Base-by-base conservation (phyloP, 2,113 vertebrate genomes). In the Capreolus pygargus region DNA sequence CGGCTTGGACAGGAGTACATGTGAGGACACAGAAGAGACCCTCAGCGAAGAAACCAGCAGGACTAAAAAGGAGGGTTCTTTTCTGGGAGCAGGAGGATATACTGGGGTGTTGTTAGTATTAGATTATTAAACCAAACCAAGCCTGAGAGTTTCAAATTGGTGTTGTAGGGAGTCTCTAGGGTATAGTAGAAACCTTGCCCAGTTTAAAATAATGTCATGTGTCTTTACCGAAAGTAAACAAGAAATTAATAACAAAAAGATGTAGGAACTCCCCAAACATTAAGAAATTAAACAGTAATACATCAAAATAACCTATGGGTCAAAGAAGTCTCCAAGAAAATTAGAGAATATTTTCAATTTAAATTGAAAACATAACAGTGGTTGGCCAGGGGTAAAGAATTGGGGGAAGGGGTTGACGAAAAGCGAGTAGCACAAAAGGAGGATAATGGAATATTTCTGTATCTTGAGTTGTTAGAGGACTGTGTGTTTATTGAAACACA, bases 121-220 rank as follows among this genome's bases (percentile, higher is more conserved):
- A 64, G 50, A 58, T 96, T 54, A 79, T 28, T 84, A 93, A 84
- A 10, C 55, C 86, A 87, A 67, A 15, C 39, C n/a, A 87, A 83
- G 9, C 27, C 43, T 64, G n/a, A 57, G 36, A 47, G 15, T 78
- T 67, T 97, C 61, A 30, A 67, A 33, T 61, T 78, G 15, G 27
- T 89, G 4, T 33, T 1, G 30, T 33, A 58, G 54, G 27, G 79
- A 89, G 64, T 92, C 83, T 54, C n/a, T 55, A 5, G 1, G 45
- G 14, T 12, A 14, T 81, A 33, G 12, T 28, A 60, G 78, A 86
- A 94, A 92, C 23, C 19, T 60, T 91, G 39, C 86, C 86, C 74
- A 50, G 47, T 23, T 43, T 82, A 91, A 85, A 97, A 88, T 11
- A 95, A 89, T 94, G n/a, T n/a, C 92, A 36, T 91, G 13, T 96